Base-by-base conservation (phyloP, 2,113 vertebrate genomes). In the Aplodontia rufa region DNA sequence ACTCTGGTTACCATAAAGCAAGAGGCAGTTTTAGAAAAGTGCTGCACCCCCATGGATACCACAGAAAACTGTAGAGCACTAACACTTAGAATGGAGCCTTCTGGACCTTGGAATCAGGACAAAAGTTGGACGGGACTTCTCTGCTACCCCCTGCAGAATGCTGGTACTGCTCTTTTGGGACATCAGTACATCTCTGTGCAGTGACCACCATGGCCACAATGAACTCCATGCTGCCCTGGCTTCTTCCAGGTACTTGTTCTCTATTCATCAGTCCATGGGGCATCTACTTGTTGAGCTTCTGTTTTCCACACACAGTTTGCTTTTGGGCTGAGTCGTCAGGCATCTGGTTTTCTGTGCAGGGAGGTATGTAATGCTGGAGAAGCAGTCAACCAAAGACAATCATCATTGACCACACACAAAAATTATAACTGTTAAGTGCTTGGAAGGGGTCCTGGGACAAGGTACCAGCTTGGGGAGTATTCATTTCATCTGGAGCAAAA, bases 181-280 rank as follows among this genome's bases (percentile, higher is more conserved):
- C 32, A 0, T 6, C 20, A 5, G 30, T 19, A 51, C 28, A 37
- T n/a, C n/a, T 30, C 42, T 3, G 42, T 24, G 24, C 42, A 11
- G 24, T 47, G 17, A 84, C 35, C 32, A 6, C 49, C 7, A 53
- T 0, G 5, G 37, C 58, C 58, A 14, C 5, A 1, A 20, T 14
- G 66, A 93, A 47, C 40, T 17, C 2, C 20, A 20, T 17, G 40
- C 30, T 30, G n/a, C 71, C 64, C 26, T 85, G 20, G 60, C n/a
- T 82, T 42, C 53, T 32, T 66, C 13, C 30, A 5, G 28, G 62
- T 35, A 12, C 28, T 69, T 8, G 62, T n/a, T 87, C 26, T 37
- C 0, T 35, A 17, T 8, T 78, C 62, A 26, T 35, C 69, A 51
- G 12, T 17, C 37, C 71, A 14, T 32, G 64, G 40, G 40, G 17